Base-by-base conservation (phyloP, 1,140 invertebrate species). In the Magallana gigas region DNA sequence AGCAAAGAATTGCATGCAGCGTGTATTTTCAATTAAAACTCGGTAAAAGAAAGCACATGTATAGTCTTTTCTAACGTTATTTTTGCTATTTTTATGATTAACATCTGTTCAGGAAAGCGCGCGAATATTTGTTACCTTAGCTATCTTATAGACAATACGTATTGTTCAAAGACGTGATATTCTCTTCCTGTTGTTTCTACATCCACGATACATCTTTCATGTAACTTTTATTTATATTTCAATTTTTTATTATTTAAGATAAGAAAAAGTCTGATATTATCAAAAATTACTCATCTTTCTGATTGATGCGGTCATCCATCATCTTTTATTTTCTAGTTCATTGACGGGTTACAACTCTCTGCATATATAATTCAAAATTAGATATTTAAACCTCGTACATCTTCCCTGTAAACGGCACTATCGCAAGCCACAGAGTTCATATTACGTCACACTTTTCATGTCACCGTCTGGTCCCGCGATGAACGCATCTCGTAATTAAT, bases 341-440 rank as follows among this genome's bases (percentile, higher is more conserved):
- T 62, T 62, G 60, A 62, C 60, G 60, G 60, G n/a, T n/a, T 62
- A 62, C 60, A 62, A 62, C 14, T 62, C n/a, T n/a, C 14, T 62
- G 12, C 60, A 62, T 62, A 62, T 62, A 48, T 62, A 62, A 62
- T 62, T 62, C n/a, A 16, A 14, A 62, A 62, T 6, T n/a, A 12
- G 60, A 62, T n/a, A 62, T 62, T 62, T 62, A 12, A 48, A 62
- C 60, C 60, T 62, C 11, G 60, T 62, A 62, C 14, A 62, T 62
- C 14, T 48, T 12, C 60, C n/a, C 60, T n/a, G n/a, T 62, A 62
- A 62, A 62, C 14, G 60, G n/a, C 60, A 62, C 14, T 16, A 62
- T 62, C 2, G 60, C 14, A 62, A 62, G 60, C n/a, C 60, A 12
- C 60, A 62, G 11, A n/a, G 60, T 9, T 62, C 60, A 62, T 12